Evolutionary conservation across 1,140 invertebrate genomes (phyloP).

Genomic region (Eriosoma lanigerum): DNA sequence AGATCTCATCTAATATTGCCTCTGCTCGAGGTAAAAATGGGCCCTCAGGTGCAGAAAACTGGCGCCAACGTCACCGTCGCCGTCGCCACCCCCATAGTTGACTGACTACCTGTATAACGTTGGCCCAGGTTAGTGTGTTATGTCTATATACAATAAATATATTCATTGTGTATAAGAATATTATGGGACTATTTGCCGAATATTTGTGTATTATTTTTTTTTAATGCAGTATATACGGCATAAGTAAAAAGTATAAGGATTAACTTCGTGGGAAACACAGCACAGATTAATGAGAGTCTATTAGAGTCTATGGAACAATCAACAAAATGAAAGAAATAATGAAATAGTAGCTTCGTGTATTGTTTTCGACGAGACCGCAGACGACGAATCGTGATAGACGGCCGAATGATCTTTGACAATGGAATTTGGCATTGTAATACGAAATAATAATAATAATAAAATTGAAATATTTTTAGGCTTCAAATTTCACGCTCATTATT

Average conservation of each 20-base stretch:
- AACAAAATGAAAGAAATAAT: constrained; percentile 15
- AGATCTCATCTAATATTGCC: background rate
- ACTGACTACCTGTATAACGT: constrained; percentile 47
- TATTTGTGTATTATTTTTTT: background rate
- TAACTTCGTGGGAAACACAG: constrained; percentile 43
- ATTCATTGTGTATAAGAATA: constrained; percentile 21
- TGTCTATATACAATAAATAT: background rate
- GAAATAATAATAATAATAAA: constrained; percentile 15
- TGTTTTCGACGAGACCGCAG: constrained; percentile 35
- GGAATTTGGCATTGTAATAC: constrained; percentile 33
- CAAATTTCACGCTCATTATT: constrained; percentile 22
- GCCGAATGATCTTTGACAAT: constrained; percentile 36
- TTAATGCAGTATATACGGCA: constrained; percentile 2
- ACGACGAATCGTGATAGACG: constrained; percentile 37
- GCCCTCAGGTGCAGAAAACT: constrained; percentile 37
- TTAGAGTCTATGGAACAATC: constrained; percentile 19
- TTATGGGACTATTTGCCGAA: constrained; percentile 1
- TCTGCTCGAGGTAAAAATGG: background rate
- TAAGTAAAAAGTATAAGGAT: constrained; percentile 47
- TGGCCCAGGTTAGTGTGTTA: constrained; percentile 42
- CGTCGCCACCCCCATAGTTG: background rate
- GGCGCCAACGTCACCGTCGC: constrained; percentile 16
- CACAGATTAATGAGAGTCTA: constrained; percentile 40
- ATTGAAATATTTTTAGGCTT: constrained; percentile 15
- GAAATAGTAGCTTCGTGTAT: constrained; percentile 33